These are phyloP conservation scores for Gadopsis marmoratus DNA, from an alignment of 2,797 vertebrate species.

Conservation along the genomic window DNA sequence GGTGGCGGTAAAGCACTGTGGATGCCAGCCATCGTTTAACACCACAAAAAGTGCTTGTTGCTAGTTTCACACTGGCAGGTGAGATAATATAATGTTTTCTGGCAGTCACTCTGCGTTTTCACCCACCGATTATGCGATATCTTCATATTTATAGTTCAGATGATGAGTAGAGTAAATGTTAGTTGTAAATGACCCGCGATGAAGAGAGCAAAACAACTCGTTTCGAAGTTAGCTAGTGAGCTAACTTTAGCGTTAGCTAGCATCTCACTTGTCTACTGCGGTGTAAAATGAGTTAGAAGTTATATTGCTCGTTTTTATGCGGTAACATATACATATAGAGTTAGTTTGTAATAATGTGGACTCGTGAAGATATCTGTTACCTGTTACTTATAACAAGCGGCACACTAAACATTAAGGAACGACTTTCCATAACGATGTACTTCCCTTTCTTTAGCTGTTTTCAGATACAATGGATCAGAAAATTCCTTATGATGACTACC, in stretches of 20 bases:
- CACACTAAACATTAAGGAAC: neutral
- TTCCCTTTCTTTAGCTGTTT: slow-evolving; percentile 1
- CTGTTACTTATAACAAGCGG: neutral
- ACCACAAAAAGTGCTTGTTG: neutral
- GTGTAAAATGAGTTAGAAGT: neutral
- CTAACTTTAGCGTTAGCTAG: slow-evolving; percentile 39
- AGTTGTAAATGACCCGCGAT: rapidly evolving
- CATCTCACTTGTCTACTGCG: neutral
- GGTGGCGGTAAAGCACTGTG: slow-evolving; percentile 26
- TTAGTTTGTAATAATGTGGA: neutral
- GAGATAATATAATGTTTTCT: slow-evolving; percentile 28
- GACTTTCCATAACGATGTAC: neutral
- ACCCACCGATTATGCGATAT: rapidly evolving
- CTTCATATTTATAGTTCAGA: rapidly evolving
- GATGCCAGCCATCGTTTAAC: rapidly evolving
- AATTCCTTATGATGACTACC: slow-evolving; percentile 92
- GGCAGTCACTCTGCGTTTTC: rapidly evolving
- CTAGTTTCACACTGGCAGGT: slow-evolving; percentile 30
- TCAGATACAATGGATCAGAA: slow-evolving; percentile 88
- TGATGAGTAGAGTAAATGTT: neutral
- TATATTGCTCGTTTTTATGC: neutral
- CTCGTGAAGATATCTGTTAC: neutral
- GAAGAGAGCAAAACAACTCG: neutral
- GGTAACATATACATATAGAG: neutral
- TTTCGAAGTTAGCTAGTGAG: slow-evolving; percentile 14